Percentiles rank a stretch among this genome's conserved stretches.
phyloP scores from a whole-genome alignment of 2,888 invertebrate species.

The Sepiola atlantica region DNA sequence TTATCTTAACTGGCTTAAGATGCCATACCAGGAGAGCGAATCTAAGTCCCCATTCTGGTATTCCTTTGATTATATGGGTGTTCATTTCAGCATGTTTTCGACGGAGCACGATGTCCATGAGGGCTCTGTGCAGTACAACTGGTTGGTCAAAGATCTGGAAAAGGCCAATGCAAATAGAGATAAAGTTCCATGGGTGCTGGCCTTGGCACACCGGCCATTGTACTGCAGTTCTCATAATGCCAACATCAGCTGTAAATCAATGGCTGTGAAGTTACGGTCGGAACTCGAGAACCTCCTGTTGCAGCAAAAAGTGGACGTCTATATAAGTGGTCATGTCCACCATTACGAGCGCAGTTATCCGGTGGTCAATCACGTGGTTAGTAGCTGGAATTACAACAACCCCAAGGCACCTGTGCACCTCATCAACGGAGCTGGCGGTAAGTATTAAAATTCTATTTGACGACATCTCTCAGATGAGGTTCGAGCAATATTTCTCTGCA shows the following conservation, averaged over 20 bases:
- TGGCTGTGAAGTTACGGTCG: conserved; percentile 49
- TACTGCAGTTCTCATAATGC: conserved; percentile 53
- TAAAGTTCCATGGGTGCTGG: conserved; percentile 54
- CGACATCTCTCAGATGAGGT: no score
- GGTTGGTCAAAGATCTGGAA: conserved; percentile 53
- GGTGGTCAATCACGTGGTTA: conserved; percentile 49
- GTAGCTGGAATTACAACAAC: conserved; percentile 52
- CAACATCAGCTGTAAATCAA: conserved; percentile 48
- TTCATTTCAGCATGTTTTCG: conserved; percentile 54
- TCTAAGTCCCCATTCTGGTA: conserved; percentile 55
- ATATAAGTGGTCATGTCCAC: conserved; percentile 54
- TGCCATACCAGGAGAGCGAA: conserved; percentile 52
- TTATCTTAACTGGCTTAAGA: conserved; percentile 55
- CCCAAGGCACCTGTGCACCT: conserved; percentile 54
- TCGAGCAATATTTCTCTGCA: neutral
- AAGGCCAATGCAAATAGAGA: conserved; percentile 53
- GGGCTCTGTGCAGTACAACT: conserved; percentile 52
- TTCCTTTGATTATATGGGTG: conserved; percentile 55
- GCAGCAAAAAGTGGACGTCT: conserved; percentile 54
- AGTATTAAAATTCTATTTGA: neutral
- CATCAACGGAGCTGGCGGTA: conserved; percentile 55
- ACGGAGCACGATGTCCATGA: conserved; percentile 54
- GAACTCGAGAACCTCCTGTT: conserved; percentile 54
- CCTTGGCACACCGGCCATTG: conserved; percentile 55
- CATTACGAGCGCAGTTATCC: conserved; percentile 56